Evolutionary conservation across 2,797 vertebrate genomes (phyloP), one percentile per base, ranked within the genome.

Genomic region (Enteromius argenteus): DNA sequence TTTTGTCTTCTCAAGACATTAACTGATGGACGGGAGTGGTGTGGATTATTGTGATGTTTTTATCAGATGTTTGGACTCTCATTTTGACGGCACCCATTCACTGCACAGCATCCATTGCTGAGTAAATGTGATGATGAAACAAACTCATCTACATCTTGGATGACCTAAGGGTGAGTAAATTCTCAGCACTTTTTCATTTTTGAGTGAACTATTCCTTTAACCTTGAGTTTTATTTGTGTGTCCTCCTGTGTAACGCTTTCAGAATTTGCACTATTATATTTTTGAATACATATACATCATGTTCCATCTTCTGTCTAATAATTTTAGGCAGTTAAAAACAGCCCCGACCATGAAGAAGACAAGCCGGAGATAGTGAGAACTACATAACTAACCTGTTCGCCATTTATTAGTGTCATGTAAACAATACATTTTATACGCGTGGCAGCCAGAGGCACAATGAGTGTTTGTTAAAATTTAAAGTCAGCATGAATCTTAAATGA

Each of bases 401-500:
- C 56, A 42, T 42, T 15, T 15, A 53, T 77, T 66, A 73, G 37
- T 13, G 19, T 35, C 42, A 66, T 79, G 60, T 76, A 71, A 56
- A 66, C 37, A 1, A 44, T 64, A 77, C 14, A 60, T 35, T 67
- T 53, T 37, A n/a, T 5, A 30, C 10, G 66, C 30, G 13, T 67
- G 56, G 0, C 14, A 35, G 60, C 14, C 42, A n/a, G 58, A 64
- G 58, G 39, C 76, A 35, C 3, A 1, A 80, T 30, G 15, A 15
- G 46, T 42, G 80, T 84, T 77, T 35, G 15, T 81, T 72, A 67
- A 84, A 84, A 32, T 44, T 64, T 80, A 77, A 87, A 81, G 66
- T 64, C 19, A 32, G 42, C 64, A 72, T 78, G 42, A 72, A 76
- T 73, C 19, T 64, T 76, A 30, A 77, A 76, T 46, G 64, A 71